phyloP scores from a whole-genome alignment of 1,140 invertebrate species.

The Cylas formicarius region DNA sequence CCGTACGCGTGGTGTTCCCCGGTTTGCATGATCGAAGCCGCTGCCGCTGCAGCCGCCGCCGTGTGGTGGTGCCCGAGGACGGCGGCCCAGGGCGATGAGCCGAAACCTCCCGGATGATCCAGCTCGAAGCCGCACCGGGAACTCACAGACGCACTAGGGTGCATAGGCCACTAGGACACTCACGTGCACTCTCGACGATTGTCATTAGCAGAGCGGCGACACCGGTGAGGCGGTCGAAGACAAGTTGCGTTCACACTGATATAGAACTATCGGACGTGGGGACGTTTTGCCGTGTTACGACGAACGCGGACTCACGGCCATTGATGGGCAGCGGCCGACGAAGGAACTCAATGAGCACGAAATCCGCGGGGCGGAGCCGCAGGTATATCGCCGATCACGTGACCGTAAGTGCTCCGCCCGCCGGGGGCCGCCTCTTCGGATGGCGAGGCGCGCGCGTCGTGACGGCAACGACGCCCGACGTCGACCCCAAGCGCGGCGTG shows the following conservation, averaged over 20 bases:
- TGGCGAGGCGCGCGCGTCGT: slow-evolving; percentile 29
- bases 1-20: slow-evolving; percentile 43
- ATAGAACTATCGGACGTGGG: slow-evolving; percentile 8
- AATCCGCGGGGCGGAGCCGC: slow-evolving; percentile 14
- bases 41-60: slow-evolving; percentile 47
- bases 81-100: slow-evolving; percentile 59
- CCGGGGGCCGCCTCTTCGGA: slow-evolving; percentile 16
- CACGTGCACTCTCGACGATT: slow-evolving; percentile 19
- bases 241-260: slow-evolving; percentile 2
- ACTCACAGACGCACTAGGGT: slow-evolving; percentile 40
- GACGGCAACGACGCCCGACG: no score
- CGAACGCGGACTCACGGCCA: slow-evolving; percentile 40
- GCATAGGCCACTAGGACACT: slow-evolving; percentile 45
- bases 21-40: slow-evolving; percentile 56
- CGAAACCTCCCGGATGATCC: slow-evolving; percentile 63
- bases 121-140: slow-evolving; percentile 41
- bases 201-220: slow-evolving; percentile 13
- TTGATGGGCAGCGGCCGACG: slow-evolving; percentile 34
- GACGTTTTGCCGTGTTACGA: slow-evolving; percentile 26
- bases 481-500: no score
- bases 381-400: slow-evolving; percentile 31
- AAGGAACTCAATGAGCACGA: slow-evolving; percentile 17
- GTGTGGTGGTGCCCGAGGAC: slow-evolving; percentile 57
- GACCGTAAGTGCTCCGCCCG: slow-evolving; percentile 30
- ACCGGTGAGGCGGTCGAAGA: slow-evolving; percentile 2